Evolutionary conservation across 2,888 invertebrate genomes (phyloP), one percentile per base, ranked within the genome.

Genomic region (Archips xylosteana): DNA sequence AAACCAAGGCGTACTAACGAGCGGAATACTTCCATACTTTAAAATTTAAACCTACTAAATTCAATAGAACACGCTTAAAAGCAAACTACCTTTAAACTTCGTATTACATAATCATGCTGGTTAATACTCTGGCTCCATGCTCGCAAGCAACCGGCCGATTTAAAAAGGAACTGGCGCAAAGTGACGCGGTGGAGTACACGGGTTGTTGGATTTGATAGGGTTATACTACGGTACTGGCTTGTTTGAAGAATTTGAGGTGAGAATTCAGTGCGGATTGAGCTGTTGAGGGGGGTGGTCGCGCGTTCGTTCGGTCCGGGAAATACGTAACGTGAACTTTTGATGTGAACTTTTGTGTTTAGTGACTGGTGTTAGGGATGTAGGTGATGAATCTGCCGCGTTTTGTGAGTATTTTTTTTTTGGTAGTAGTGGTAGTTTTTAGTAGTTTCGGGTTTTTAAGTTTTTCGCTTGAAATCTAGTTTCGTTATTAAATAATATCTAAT

Each of bases 191-290:
- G 4, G 4, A 39, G 8, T 51, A 3, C 13, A n/a, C 23, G 49
- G 36, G 49, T 34, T 73, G 23, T 42, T n/a, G 13, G 9, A 73
- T 64, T 57, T 13, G 15, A 34, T 42, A 13, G 68, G 68, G 68
- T 73, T 73, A 64, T 73, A 73, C 73, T 73, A 73, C 73, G 73
- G 73, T 73, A 73, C 68, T 54, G 39, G 64, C 15, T 47, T 49
- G 49, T 49, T 65, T 51, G 60, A 39, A 39, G 60, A 60, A 60
- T 65, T 32, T 2, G 49, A 69, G 74, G 69, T 65, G 70, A 54
- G 49, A 36, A 32, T 49, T 74, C 74, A 74, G 74, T 74, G 60
- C 70, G 42, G 51, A 12, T 23, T 42, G 51, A n/a, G 15, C 34
- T 49, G 45, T 45, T 42, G 15, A 13, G 42, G 60, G 69, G 60